Evolutionary conservation across 2,113 vertebrate species (phyloP).

Genomic region (Toxotes jaculatrix): DNA sequence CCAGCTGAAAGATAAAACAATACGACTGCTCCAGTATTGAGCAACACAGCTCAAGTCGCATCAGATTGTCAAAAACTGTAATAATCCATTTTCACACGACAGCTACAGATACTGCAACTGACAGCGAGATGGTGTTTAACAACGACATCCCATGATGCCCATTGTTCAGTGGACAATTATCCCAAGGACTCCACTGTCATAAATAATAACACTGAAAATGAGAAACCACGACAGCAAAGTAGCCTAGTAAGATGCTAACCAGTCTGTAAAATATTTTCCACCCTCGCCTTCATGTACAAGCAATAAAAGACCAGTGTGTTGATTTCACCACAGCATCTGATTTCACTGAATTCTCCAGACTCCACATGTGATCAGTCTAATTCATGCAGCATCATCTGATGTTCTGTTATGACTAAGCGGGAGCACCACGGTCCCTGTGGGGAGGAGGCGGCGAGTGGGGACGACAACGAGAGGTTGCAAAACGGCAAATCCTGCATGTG

Average conservation of each 20-base stretch:
- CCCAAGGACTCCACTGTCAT: no score
- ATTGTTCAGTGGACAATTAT: no score
- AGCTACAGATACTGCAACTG: no score
- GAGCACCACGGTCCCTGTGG: constrained; percentile 10
- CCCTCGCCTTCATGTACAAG: neutral
- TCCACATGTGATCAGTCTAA: constrained; percentile 33
- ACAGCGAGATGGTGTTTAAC: no score
- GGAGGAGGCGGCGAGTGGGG: constrained; percentile 37
- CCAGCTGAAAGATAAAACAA: no score
- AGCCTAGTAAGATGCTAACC: neutral
- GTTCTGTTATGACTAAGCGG: constrained; percentile 48
- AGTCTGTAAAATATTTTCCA: neutral
- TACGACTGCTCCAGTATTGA: no score
- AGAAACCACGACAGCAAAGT: neutral
- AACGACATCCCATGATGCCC: no score
- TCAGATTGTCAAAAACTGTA: no score
- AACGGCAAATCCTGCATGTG: constrained; percentile 51
- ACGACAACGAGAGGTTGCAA: constrained; percentile 48
- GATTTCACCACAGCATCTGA: constrained; percentile 12
- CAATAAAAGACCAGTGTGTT: neutral
- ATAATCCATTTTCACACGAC: no score
- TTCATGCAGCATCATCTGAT: constrained; percentile 43
- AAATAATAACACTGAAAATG: constrained; percentile 2
- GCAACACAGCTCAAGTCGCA: no score
- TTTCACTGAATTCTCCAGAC: constrained; percentile 29